Evolutionary conservation across 2,797 vertebrate genomes (phyloP), one percentile per base, ranked within the genome.

Genomic region (Acanthis flammea): DNA sequence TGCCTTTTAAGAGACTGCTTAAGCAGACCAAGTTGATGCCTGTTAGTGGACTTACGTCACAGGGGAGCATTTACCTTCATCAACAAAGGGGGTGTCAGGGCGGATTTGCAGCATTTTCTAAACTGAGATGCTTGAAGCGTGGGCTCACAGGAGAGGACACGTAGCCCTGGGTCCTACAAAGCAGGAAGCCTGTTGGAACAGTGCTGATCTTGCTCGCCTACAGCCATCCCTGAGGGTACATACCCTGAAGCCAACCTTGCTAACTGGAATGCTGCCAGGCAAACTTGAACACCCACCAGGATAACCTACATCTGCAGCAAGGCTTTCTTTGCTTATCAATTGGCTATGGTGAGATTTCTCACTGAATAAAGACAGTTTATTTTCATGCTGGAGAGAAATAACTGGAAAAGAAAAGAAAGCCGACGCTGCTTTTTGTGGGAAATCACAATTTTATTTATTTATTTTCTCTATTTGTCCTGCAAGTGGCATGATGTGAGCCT

Each of bases 71-170:
- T 92, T 39, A 9, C 22, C 9, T 4, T 60, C 51, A 31, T 27
- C 48, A 58, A 2, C 19, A 23, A 48, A 30, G 10, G 6, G 33
- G 9, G 4, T 41, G 31, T 21, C 60, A 53, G 31, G 23, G 28
- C 37, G 47, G 51, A 23, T 73, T 25, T 63, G 11, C 15, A 88
- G 61, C 30, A 23, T 39, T 73, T 53, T 42, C 31, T 79, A 17
- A 41, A 25, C 55, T 60, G 33, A 35, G 19, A 22, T 0, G 0
- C 27, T 33, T 48, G 11, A 53, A 71, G 35, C 1, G 3, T 7
- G 74, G 63, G 33, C 15, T 84, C 30, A 4, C 15, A 3, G 0
- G 28, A 37, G 53, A 62, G 33, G 44, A 27, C 23, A 8, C 0
- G 1, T 33, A 67, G 63, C 45, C 50, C 67, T 63, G 41, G 44